phyloP scores from a whole-genome alignment of 2,797 vertebrate species.

The Liasis olivaceus region DNA sequence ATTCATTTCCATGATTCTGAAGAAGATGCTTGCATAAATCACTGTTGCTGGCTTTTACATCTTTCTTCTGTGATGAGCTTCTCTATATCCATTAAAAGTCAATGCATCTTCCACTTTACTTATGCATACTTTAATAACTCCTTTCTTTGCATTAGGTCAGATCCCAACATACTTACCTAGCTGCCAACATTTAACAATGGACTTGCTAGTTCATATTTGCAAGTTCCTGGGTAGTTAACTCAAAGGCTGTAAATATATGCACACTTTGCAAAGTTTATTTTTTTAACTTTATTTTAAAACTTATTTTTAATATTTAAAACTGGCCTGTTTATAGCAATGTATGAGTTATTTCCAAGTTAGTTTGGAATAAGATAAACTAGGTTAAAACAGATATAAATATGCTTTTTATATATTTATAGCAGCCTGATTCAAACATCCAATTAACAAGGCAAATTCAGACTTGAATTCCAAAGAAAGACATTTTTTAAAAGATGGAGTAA shows the following conservation, averaged over 20 bases:
- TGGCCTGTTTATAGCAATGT: not conserved
- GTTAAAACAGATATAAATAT: not conserved
- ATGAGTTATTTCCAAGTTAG: not conserved
- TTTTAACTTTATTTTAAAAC: not conserved
- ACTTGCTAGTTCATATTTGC: not conserved
- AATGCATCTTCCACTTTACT: not conserved
- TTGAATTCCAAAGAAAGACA: not conserved
- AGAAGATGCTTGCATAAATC: not conserved
- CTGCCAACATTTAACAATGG: not conserved
- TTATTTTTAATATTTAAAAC: not conserved
- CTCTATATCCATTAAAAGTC: not conserved
- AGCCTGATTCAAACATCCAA: not conserved
- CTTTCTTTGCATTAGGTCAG: not conserved
- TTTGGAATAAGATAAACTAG: not conserved
- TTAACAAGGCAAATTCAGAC: not conserved
- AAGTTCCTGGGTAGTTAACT: not conserved
- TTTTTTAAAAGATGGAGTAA: not conserved
- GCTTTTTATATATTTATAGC: not conserved
- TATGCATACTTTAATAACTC: not conserved
- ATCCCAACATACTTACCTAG: not conserved
- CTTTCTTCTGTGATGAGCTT: not conserved
- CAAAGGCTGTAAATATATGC: not conserved
- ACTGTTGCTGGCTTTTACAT: not conserved
- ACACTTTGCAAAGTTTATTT: not conserved
- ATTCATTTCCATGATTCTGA: slow-evolving; percentile 24